Evolutionary conservation across 2,113 vertebrate species (phyloP).

Genomic region (Chaetodon auriga): DNA sequence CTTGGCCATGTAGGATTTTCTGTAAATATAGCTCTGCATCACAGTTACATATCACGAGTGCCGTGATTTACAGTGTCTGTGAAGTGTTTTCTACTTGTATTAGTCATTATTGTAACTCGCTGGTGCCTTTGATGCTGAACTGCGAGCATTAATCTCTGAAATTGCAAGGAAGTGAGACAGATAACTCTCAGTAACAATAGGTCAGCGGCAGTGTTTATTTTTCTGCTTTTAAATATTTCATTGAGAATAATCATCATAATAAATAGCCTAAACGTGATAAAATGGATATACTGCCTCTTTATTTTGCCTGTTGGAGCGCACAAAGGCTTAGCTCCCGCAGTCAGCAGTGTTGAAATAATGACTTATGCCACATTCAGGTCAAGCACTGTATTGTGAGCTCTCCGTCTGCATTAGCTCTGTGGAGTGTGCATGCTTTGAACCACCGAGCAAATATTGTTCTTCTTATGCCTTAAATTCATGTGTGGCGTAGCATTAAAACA

Average conservation of each 20-base stretch:
- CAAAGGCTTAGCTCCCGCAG: slow-evolving; percentile 29
- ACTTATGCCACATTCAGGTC: slow-evolving; percentile 59
- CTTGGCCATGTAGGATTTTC: slow-evolving; percentile 12
- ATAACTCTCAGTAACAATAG: slow-evolving; percentile 17
- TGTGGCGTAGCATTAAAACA: slow-evolving; percentile 5
- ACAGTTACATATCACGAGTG: not conserved
- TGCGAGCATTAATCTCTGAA: slow-evolving; percentile 43
- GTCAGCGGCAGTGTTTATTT: slow-evolving; percentile 25
- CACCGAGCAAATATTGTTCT: slow-evolving; percentile 38
- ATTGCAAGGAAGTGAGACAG: slow-evolving; percentile 15
- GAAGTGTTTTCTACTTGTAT: slow-evolving; percentile 25
- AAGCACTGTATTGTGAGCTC: slow-evolving; percentile 25
- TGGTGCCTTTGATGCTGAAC: not conserved
- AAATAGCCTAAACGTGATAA: not conserved
- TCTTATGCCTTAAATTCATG: not conserved
- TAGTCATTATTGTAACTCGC: slow-evolving; percentile 35
- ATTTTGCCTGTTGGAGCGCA: slow-evolving; percentile 23
- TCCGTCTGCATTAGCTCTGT: slow-evolving; percentile 22
- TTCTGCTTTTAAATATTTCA: slow-evolving; percentile 29
- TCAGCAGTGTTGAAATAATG: slow-evolving; percentile 45
- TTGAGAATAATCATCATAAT: slow-evolving; percentile 24
- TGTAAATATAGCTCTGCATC: slow-evolving; percentile 6
- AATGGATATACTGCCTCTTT: slow-evolving; percentile 20
- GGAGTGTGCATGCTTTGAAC: slow-evolving; percentile 34
- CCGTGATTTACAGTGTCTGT: not conserved